Evolutionary conservation across 2,797 vertebrate species (phyloP).

Genomic region (Etheostoma perlongum): DNA sequence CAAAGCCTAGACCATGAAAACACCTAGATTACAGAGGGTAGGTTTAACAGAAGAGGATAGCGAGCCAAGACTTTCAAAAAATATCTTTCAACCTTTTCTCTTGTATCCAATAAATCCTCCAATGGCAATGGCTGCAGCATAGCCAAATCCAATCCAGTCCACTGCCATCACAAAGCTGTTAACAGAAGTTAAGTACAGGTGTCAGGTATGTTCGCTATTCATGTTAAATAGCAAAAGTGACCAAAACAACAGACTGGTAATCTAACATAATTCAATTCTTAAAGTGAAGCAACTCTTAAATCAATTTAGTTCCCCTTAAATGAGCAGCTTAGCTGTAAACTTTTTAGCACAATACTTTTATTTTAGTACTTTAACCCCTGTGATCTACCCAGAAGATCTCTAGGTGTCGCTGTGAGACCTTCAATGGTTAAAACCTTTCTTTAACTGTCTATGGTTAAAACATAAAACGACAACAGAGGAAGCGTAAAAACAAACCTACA

Average conservation of each 20-base stretch:
- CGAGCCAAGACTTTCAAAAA: too few species aligned
- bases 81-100: slow-evolving; percentile 86
- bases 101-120: slow-evolving; percentile 92
- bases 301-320: background rate
- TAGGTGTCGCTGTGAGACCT: slow-evolving; percentile 48
- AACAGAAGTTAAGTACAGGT: slow-evolving; percentile 2
- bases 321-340: background rate
- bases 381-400: background rate
- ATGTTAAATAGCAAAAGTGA: background rate
- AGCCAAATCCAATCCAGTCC: slow-evolving; percentile 93
- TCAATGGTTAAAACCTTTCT: too few species aligned
- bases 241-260: background rate
- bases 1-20: too few species aligned
- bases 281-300: background rate
- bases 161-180: slow-evolving; percentile 80
- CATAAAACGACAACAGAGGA: background rate
- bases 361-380: background rate
- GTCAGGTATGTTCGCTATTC: background rate
- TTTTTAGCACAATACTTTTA: background rate
- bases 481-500: background rate
- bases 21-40: too few species aligned
- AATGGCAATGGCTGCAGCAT: slow-evolving; percentile 87
- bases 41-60: too few species aligned
- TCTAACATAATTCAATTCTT: background rate
- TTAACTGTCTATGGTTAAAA: background rate